phyloP scores from a whole-genome alignment of 2,888 invertebrate genomes.

The Cactoblastis cactorum region DNA sequence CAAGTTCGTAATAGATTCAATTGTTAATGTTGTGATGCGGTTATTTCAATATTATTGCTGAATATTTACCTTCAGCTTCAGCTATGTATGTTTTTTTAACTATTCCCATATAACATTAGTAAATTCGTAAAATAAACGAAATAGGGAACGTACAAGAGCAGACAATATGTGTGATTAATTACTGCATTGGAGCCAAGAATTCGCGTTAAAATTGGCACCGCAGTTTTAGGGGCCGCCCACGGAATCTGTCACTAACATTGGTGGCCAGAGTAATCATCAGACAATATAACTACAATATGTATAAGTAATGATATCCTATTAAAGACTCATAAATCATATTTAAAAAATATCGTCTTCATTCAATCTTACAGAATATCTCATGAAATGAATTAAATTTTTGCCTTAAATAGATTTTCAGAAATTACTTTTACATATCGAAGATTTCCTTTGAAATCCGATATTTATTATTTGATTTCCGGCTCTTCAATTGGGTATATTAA shows the following conservation, averaged over 20 bases:
- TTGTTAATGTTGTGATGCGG: neutral
- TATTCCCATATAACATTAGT: neutral
- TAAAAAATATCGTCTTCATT: too few species aligned
- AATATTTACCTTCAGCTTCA: too few species aligned
- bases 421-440: neutral
- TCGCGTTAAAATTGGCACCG: slow-evolving; percentile 59
- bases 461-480: neutral
- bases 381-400: too few species aligned
- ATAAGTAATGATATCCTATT: too few species aligned
- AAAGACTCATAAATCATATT: too few species aligned
- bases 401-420: too few species aligned
- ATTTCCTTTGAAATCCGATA: neutral
- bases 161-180: slow-evolving; percentile 59
- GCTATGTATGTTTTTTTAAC: too few species aligned
- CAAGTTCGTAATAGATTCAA: neutral
- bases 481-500: neutral
- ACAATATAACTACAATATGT: neutral
- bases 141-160: slow-evolving; percentile 41
- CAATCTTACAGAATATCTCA: too few species aligned
- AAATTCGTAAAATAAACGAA: slow-evolving; percentile 21
- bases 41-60: too few species aligned
- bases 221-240: slow-evolving; percentile 58
- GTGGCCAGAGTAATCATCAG: neutral
- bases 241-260: neutral
- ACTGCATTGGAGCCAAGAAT: slow-evolving; percentile 60